Base-by-base conservation (phyloP, 1,140 invertebrate genomes). In the Catajapyx aquilonaris region DNA sequence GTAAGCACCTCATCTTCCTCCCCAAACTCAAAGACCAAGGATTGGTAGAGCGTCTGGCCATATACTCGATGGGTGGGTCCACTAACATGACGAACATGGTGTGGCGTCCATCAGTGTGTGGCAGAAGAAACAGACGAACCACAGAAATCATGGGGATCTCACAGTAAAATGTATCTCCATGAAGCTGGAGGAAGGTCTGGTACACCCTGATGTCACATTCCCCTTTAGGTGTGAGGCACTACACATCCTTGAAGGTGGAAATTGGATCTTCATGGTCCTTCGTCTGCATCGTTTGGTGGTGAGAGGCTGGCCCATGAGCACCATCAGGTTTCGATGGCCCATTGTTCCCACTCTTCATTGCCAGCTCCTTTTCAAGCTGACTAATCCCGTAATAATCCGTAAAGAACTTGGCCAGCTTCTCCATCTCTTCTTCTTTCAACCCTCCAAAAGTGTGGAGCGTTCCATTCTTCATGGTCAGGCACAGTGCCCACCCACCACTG, bases 151-250 rank as follows among this genome's bases (percentile, higher is more conserved):
- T 84, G 0, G 93, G 88, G 47, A 99, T 96, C 61, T 99, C 99
- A 61, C 98, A 99, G 63, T 99, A 93, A 56, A 96, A 98, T 0
- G 95, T 97, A 71, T 99, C 99, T 60, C 95, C 95, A 54, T 99
- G 95, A 36, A 99, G 73, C 64, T 98, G 93, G 51, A 99, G 83
- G 58, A 97, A 98, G 2, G 85, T 76, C 39, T 84, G 80, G 53
- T 94, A 99, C 31, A 99, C 77, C 65, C 97, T 98, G 57, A 99
- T 93, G 54, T 99, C 95, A 55, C 99, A 99, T 43, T 94, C 86
- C 73, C 95, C 95, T 65, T 86, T 88, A 41, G 95, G 95, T 32
- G 95, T 98, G 31, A 98, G 76, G 61, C 93, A 98, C 46, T 96
- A 87, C 41, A 98, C 74, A 64, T 98, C 90, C 42, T 78, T 68